Evolutionary conservation across 2,797 vertebrate species (phyloP).

Genomic region (Enteromius trimaculatus): DNA sequence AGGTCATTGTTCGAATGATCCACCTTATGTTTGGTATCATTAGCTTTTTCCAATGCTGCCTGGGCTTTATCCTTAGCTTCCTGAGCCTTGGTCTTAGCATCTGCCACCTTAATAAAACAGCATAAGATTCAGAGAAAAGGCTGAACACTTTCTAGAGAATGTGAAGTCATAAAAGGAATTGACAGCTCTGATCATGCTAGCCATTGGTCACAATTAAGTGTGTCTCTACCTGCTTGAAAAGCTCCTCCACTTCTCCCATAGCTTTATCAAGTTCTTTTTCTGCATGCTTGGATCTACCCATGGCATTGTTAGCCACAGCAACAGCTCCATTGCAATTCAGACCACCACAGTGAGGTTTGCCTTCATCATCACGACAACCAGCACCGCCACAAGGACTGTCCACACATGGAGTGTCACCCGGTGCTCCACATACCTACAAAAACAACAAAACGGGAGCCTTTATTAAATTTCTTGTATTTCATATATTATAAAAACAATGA

Average conservation of each 20-base stretch:
- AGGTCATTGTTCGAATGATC: slow-evolving; percentile 92
- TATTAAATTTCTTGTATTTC: neutral
- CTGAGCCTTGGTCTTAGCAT: slow-evolving; percentile 87
- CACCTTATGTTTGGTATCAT: slow-evolving; percentile 86
- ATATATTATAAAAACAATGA: neutral
- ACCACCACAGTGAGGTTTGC: slow-evolving; percentile 89
- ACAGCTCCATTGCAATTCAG: slow-evolving; percentile 88
- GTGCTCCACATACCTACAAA: slow-evolving; percentile 87
- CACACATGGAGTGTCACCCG: slow-evolving; percentile 83
- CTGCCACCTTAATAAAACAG: slow-evolving; percentile 79
- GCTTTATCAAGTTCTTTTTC: slow-evolving; percentile 89
- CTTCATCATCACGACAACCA: slow-evolving; percentile 91
- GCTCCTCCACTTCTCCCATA: slow-evolving; percentile 82
- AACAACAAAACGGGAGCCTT: slow-evolving; percentile 14
- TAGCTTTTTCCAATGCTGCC: slow-evolving; percentile 89
- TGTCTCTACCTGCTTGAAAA: slow-evolving; percentile 81
- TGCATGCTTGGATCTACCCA: slow-evolving; percentile 86
- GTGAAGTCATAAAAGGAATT: neutral
- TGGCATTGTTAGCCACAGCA: slow-evolving; percentile 83
- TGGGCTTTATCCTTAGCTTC: slow-evolving; percentile 87
- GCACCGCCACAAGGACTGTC: slow-evolving; percentile 93
- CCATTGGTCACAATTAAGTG: neutral
- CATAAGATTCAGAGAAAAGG: slow-evolving; percentile 20
- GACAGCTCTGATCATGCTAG: neutral
- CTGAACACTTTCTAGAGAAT: neutral